phyloP scores from a whole-genome alignment of 2,113 vertebrate genomes.

The Hippotragus niger region DNA sequence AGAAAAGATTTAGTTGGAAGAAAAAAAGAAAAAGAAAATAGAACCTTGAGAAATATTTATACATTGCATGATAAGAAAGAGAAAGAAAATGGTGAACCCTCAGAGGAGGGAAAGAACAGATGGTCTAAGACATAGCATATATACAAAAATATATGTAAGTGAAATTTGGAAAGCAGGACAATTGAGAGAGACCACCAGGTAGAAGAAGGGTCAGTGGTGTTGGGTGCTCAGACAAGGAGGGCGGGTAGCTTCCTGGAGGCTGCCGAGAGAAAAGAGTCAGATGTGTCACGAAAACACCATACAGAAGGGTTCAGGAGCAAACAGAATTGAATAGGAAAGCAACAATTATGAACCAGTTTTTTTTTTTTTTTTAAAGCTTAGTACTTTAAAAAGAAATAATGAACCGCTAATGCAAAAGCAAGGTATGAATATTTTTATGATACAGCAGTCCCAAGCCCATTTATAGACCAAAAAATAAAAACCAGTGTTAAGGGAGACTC shows the following conservation, averaged over 20 bases:
- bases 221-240: background rate
- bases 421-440: constrained; percentile 5
- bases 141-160: background rate
- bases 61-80: constrained; percentile 10
- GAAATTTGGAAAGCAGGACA: background rate
- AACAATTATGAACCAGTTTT: background rate
- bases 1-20: background rate
- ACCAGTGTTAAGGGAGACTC: background rate
- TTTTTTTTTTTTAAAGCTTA: background rate
- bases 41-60: constrained; percentile 17
- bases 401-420: background rate
- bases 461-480: constrained; percentile 16
- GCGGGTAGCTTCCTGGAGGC: background rate
- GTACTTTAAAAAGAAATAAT: background rate
- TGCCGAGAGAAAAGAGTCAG: background rate
- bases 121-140: background rate
- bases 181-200: background rate
- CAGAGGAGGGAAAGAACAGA: background rate
- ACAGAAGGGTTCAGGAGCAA: background rate
- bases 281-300: background rate
- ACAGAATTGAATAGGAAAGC: background rate
- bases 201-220: background rate
- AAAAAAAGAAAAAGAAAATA: background rate
- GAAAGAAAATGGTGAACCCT: background rate
- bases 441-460: background rate